Percentiles rank a stretch among this genome's conserved stretches.
These are phyloP conservation scores for Pachyuromys duprasi DNA, from an alignment of 2,797 vertebrate genomes.

Conservation along the genomic window DNA sequence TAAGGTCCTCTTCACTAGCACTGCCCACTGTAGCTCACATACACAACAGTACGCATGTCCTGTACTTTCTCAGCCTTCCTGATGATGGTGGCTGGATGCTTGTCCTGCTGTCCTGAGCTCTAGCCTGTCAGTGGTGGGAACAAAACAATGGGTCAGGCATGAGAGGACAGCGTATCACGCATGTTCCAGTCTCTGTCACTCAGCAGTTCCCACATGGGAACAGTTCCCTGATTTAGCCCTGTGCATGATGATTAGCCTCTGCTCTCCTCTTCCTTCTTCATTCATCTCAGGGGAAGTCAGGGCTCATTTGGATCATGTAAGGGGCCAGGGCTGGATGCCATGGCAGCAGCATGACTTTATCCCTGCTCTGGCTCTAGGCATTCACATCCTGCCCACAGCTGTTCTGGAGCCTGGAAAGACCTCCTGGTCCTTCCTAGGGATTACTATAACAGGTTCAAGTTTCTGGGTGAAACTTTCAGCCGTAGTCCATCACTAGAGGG, in stretches of 20 bases:
- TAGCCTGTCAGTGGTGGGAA: not conserved
- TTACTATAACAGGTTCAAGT: not conserved
- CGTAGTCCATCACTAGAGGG: not conserved
- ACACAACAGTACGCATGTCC: not conserved
- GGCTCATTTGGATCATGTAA: not conserved
- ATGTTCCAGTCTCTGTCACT: not conserved
- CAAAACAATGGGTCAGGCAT: not conserved
- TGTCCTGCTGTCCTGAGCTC: not conserved
- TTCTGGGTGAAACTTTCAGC: not conserved
- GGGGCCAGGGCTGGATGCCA: not conserved
- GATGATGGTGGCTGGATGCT: not conserved
- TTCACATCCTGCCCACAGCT: rapidly evolving
- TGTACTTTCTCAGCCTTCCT: not conserved
- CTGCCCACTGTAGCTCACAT: not conserved
- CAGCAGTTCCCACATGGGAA: rapidly evolving
- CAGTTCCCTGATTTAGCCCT: not conserved
- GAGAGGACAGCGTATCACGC: not conserved
- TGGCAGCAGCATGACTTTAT: not conserved
- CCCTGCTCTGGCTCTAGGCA: not conserved
- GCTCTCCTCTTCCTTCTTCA: not conserved
- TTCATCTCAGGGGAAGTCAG: not conserved
- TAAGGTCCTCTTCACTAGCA: not conserved
- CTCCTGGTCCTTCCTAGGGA: not conserved
- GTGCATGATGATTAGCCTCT: not conserved
- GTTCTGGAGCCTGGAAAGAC: not conserved